Evolutionary conservation across 2,113 vertebrate genomes (phyloP), one percentile per base, ranked within the genome.

Genomic region (Rhodinocichla rosea): DNA sequence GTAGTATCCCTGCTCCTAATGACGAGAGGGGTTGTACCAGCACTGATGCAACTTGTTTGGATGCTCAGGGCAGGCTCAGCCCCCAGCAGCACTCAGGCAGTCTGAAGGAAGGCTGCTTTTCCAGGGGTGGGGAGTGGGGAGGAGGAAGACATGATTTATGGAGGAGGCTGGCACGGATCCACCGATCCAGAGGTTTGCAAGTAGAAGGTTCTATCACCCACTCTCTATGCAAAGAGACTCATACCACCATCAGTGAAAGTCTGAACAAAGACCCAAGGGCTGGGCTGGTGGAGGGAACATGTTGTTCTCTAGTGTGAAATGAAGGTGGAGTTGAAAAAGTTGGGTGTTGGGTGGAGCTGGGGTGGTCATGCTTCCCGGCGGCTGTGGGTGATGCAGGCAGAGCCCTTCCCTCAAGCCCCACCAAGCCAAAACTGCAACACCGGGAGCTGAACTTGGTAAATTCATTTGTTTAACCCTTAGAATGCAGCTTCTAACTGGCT

Each of bases 141-240:
- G 75, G 63, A 93, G 81, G 37, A 92, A 91, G 64, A 26, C 1
- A 0, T 88, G 88, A 95, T 78, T 89, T 83, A 33, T 39, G 76
- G 67, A 88, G 85, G 83, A 90, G 90, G 40, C 40, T 96, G 94
- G 90, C 95, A 78, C 9, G 0, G 0, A 64, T 84, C 87, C 94
- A 95, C 3, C 0, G 0, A 53, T 60, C 69, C 87, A 95, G 75
- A 92, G 71, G 75, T 87, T 96, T 96, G 82, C 64, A 83, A 96
- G 85, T 73, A 71, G 90, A 91, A 92, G 88, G 88, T 57, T 95
- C 60, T 49, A 52, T 86, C 95, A 49, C 77, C 80, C 80, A 91
- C 93, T 84, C 60, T 77, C 52, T 88, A 93, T 94, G 93, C 94
- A 96, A 95, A 96, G n/a, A 95, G 60, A 64, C 44, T 78, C 5